Percentiles rank a stretch among this genome's conserved stretches.
Evolutionary conservation across 2,113 vertebrate species (phyloP).

Genomic region (Silurus asotus): DNA sequence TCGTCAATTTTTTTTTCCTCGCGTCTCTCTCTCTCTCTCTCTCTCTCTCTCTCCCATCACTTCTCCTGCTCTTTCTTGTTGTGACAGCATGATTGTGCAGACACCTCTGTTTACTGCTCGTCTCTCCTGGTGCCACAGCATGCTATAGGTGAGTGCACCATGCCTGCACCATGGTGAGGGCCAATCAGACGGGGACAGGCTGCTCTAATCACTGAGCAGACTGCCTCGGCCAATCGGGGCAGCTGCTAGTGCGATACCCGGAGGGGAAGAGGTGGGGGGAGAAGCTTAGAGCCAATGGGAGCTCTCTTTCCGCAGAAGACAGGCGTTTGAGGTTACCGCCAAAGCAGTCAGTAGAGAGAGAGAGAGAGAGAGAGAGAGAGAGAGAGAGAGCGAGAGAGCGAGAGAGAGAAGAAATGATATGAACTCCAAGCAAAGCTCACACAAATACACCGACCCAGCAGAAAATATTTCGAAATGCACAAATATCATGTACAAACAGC

Average conservation of each 20-base stretch:
- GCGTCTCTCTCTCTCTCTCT: background rate
- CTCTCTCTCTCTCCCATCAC: constrained; percentile 3
- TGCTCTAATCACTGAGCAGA: constrained; percentile 75
- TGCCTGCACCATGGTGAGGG: constrained; percentile 53
- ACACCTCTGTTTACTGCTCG: constrained; percentile 67
- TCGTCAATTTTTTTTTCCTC: background rate
- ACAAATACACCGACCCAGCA: background rate
- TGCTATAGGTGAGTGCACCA: constrained; percentile 69
- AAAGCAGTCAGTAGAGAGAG: constrained; percentile 30
- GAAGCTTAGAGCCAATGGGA: constrained; percentile 48
- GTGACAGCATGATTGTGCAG: constrained; percentile 65
- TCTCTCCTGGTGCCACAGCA: constrained; percentile 50
- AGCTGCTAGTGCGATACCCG: constrained; percentile 54
- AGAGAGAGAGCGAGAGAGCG: background rate
- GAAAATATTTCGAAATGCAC: constrained; percentile 1
- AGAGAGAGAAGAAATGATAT: background rate
- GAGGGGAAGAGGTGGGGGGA: constrained; percentile 29
- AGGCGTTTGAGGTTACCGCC: constrained; percentile 62
- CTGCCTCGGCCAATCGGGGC: constrained; percentile 68
- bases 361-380: background rate
- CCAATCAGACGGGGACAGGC: constrained; percentile 67
- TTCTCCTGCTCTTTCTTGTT: constrained; percentile 31
- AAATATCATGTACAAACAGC: background rate
- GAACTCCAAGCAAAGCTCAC: background rate
- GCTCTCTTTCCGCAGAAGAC: constrained; percentile 41